Evolutionary conservation across 2,113 vertebrate species (phyloP).

Genomic region (Perca schrenkii): DNA sequence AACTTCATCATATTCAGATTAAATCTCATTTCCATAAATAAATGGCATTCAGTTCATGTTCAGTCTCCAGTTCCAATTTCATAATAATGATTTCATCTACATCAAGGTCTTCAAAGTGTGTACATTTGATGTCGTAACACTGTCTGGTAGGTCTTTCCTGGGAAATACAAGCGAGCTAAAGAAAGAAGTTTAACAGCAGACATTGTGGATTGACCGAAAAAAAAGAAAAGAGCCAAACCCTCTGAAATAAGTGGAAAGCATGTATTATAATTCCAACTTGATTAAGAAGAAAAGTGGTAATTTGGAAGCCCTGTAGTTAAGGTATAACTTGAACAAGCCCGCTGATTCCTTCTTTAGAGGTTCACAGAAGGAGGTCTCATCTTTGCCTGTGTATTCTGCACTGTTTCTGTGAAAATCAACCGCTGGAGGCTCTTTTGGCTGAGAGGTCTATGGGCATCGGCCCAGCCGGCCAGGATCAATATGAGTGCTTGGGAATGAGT

Average conservation of each 20-base stretch:
- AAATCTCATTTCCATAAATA: conserved; percentile 28
- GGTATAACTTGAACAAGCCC: background rate
- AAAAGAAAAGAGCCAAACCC: too few species aligned
- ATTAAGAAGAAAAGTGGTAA: conserved; percentile 27
- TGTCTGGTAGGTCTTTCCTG: background rate
- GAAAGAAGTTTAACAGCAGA: background rate
- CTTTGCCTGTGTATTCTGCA: background rate
- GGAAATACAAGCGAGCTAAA: conserved; percentile 17
- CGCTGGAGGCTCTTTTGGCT: conserved; percentile 14
- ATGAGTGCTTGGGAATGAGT: background rate
- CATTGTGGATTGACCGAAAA: too few species aligned
- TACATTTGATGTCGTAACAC: background rate
- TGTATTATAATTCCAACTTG: background rate
- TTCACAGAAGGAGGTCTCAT: conserved; percentile 28
- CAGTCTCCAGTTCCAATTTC: conserved; percentile 7
- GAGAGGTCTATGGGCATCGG: background rate
- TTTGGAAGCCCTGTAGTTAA: background rate
- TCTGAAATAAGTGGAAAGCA: too few species aligned
- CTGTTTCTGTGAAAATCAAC: conserved; percentile 40
- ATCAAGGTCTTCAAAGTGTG: background rate
- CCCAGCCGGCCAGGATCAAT: conserved; percentile 32
- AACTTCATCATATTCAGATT: conserved; percentile 24
- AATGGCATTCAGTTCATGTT: background rate
- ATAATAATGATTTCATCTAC: conserved; percentile 17
- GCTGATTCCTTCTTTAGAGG: conserved; percentile 33